Evolutionary conservation across 2,888 invertebrate species (phyloP), one percentile per base, ranked within the genome.

Genomic region (Orchesella flavescens): DNA sequence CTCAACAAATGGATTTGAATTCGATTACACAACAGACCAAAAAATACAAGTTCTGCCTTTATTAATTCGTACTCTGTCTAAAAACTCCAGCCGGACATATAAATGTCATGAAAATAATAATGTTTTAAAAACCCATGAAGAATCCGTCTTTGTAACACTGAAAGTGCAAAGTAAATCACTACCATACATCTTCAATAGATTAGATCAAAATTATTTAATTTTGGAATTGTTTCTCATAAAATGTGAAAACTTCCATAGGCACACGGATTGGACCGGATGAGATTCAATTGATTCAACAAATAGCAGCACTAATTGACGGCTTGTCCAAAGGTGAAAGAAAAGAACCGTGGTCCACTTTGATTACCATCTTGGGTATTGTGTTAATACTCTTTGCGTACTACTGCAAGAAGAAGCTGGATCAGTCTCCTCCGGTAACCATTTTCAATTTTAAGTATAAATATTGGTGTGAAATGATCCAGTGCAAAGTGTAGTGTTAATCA

Each of bases 191-290:
- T n/a, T n/a, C n/a, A n/a, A n/a, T n/a, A n/a, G 34, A 4, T 34
- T 34, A 4, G 7, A 34, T 34, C 3, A 34, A 34, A 34, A 34
- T 34, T 43, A 17, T 43, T 43, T n/a, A 34, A 10, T n/a, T 24
- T 66, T 66, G 9, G 44, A 57, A 19, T n/a, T 34, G 34, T 34
- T 34, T 34, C 34, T 55, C 5, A 55, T 55, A 19, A 10, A 15
- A 17, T 4, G 4, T 4, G 17, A 57, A 19, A 57, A 17, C 53
- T 53, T 53, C 19, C 44, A 17, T 21, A 65, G 9, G 1, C 19
- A 61, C 4, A 71, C n/a, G 23, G 9, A 5, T 68, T n/a, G 81
- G 81, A 0, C 81, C 81, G 23, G 81, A 81, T 74, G 81, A 81
- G 34, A 66, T 81, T 69, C 24, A 43, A 17, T 15, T 81, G 43